Base-by-base conservation (phyloP, 2,888 invertebrate species). In the Corythucha ciliata region DNA sequence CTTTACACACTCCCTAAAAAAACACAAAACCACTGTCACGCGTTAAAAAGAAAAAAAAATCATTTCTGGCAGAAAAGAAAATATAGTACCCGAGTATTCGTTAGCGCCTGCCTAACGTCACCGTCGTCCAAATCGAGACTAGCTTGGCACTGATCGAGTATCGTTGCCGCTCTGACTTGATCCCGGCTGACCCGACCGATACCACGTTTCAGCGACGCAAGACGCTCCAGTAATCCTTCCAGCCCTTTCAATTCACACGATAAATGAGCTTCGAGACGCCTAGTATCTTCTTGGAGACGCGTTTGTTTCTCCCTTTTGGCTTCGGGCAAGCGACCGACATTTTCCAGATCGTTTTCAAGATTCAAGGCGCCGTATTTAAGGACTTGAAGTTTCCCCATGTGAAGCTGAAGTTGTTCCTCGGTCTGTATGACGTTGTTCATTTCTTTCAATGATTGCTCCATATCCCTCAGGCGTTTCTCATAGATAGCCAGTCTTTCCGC, bases 361-460 rank as follows among this genome's bases (percentile, higher is more conserved):
- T 49, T 44, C 4, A 49, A 46, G 6, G 56, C 53, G 14, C 58
- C 57, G 34, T 54, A 54, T 24, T 55, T 45, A 53, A 61, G 53
- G 10, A 60, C 61, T 69, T 87, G 85, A 7, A 88, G 70, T 45
- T 86, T 73, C 67, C 89, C 86, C 7, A 87, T 80, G 63, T 88
- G 88, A 5, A 87, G 70, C 60, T 81, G 80, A 0, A 89, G 71
- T 63, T 89, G 88, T 60, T 89, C 88, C 62, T 85, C 86, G 47
- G 79, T 86, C 64, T 83, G 86, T 37, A 89, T 80, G 0, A 86
- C 80, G 2, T 85, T 83, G 64, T 82, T 81, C 54, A 86, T 75
- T 57, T 77, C 75, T 40, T 74, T 45, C 29, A 59, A 44, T 12
- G 54, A 47, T 12, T 48, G 48, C 53, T 56, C 58, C 27, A 61